These are phyloP conservation scores for Trachelus iudaicus DNA, from an alignment of 2,888 invertebrate genomes.

Conservation along the genomic window DNA sequence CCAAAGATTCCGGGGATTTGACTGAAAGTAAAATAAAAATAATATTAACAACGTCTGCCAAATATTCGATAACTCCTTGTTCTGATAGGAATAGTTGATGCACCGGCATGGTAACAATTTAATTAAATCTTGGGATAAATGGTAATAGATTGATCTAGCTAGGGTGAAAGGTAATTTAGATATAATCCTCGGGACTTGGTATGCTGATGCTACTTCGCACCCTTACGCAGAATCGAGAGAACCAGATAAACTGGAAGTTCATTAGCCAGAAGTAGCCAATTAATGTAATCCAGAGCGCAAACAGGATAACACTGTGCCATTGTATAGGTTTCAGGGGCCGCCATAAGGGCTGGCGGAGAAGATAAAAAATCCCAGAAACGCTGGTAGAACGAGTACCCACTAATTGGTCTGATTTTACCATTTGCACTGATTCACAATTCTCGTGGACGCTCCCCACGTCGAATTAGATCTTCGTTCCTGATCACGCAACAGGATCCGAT, in stretches of 20 bases:
- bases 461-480: background rate
- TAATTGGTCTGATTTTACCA: background rate
- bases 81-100: background rate
- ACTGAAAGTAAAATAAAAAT: conserved; percentile 67
- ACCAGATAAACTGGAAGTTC: background rate
- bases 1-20: conserved; percentile 78
- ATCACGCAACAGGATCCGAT: background rate
- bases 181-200: background rate
- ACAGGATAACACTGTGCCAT: background rate
- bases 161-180: background rate
- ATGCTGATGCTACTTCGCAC: background rate
- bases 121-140: background rate
- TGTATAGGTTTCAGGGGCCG: background rate
- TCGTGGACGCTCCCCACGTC: background rate
- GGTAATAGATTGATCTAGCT: background rate
- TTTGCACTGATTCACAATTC: background rate
- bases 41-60: background rate
- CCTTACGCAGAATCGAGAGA: background rate
- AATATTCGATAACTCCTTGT: background rate
- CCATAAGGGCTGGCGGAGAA: background rate
- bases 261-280: background rate
- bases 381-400: background rate
- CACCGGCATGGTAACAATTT: background rate
- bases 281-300: background rate
- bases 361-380: background rate